Conservation (phyloP, 2,888 invertebrate species). For the Apamea crenata region DNA sequence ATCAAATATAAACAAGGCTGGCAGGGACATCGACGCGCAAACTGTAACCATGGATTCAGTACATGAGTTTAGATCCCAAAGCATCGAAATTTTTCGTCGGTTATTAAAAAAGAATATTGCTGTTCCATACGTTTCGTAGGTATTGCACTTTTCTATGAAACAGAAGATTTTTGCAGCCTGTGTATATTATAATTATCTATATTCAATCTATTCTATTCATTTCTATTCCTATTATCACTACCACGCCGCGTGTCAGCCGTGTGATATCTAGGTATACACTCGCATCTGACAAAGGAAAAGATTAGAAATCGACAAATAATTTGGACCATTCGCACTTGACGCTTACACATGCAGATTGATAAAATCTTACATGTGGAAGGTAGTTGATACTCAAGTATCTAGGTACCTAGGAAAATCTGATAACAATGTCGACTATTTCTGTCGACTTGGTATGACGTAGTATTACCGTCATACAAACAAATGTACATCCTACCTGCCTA, state of each 20-base stretch:
- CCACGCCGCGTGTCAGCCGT: conserved; percentile 25
- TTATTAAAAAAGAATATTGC: too few relatives aligned
- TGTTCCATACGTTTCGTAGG: too few relatives aligned
- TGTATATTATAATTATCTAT: too few relatives aligned
- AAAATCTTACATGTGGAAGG: conserved; percentile 35
- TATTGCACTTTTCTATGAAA: too few relatives aligned
- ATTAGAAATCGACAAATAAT: conserved; percentile 36
- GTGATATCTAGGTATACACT: conserved; percentile 28
- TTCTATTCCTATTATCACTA: conserved; percentile 20
- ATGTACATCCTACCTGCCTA: background rate
- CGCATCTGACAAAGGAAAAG: conserved; percentile 39
- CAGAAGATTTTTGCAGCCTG: too few relatives aligned
- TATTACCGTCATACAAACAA: background rate
- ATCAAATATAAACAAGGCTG: too few relatives aligned
- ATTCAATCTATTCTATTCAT: conserved; percentile 12
- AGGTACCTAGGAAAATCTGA: conserved; percentile 7
- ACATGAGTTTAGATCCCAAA: too few relatives aligned
- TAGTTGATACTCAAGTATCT: conserved; percentile 39
- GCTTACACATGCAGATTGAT: conserved; percentile 27
- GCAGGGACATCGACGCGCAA: too few relatives aligned
- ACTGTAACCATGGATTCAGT: too few relatives aligned
- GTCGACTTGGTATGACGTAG: background rate
- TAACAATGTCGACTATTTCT: conserved; percentile 38
- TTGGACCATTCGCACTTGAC: conserved; percentile 23
- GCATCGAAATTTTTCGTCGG: too few relatives aligned